Conservation (phyloP, 2,888 invertebrate genomes). For the Melanotus villosus region DNA sequence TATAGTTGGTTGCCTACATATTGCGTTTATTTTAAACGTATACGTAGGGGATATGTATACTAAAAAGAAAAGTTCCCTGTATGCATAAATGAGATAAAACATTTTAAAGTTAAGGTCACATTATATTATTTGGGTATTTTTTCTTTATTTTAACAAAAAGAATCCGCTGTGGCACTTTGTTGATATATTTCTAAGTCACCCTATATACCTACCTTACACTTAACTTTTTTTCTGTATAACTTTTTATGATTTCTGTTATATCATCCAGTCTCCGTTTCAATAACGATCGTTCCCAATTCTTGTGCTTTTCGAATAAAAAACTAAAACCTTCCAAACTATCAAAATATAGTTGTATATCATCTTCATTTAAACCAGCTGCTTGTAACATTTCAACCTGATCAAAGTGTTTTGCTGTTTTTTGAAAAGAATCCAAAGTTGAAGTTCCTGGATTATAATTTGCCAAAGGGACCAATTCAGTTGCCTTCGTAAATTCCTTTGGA, state of each 20-base stretch:
- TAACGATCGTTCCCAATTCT: slow-evolving; percentile 56
- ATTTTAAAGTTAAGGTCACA: too few relatives aligned
- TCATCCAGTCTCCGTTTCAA: slow-evolving; percentile 47
- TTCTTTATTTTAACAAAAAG: too few relatives aligned
- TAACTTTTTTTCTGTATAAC: slow-evolving; percentile 8
- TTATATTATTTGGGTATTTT: too few relatives aligned
- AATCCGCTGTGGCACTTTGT: too few relatives aligned
- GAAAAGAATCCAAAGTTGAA: slow-evolving; percentile 68
- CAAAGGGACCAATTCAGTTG: slow-evolving; percentile 55
- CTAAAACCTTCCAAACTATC: slow-evolving; percentile 68
- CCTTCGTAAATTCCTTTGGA: slow-evolving; percentile 53
- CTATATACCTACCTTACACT: slow-evolving; percentile 33
- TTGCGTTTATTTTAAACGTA: too few relatives aligned
- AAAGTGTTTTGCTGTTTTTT: slow-evolving; percentile 65
- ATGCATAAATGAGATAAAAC: too few relatives aligned
- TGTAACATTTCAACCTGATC: slow-evolving; percentile 69
- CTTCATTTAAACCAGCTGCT: slow-evolving; percentile 68
- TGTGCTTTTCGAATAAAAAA: slow-evolving; percentile 58
- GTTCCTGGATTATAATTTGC: slow-evolving; percentile 66
- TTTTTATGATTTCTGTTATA: slow-evolving; percentile 46
- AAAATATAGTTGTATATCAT: slow-evolving; percentile 70
- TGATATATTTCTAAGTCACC: too few relatives aligned
- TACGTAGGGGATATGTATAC: too few relatives aligned
- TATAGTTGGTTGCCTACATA: too few relatives aligned
- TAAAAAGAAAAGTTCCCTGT: too few relatives aligned